Conservation (phyloP, 2,797 vertebrate species). For the Hydrolagus colliei region DNA sequence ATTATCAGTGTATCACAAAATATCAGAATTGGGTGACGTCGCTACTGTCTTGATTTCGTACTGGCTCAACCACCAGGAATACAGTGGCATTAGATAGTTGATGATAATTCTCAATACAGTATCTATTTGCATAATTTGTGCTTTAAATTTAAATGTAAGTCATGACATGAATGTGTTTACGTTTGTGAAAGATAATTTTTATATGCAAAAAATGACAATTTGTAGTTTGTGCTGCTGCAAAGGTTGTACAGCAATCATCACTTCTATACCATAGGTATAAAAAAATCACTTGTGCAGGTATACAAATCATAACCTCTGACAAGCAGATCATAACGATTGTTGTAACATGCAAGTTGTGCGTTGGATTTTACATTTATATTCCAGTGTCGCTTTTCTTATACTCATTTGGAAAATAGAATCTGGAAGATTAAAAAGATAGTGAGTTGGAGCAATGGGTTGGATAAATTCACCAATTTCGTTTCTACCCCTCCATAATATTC, state of each 20-base stretch:
- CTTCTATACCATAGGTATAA: background rate
- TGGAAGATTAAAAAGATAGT: background rate
- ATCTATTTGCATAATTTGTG: background rate
- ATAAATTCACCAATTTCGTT: too few species aligned
- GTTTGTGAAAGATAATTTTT: background rate
- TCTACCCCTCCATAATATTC: too few species aligned
- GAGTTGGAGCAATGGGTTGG: background rate
- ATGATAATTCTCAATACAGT: background rate
- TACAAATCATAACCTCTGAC: background rate
- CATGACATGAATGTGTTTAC: too few species aligned
- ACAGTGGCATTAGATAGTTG: background rate
- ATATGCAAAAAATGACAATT: background rate
- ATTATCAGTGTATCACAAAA: too few species aligned
- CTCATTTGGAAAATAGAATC: background rate
- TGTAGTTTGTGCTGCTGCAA: background rate
- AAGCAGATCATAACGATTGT: background rate
- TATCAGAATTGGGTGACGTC: too few species aligned
- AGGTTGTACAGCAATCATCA: background rate
- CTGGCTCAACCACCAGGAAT: too few species aligned
- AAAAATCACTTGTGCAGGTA: background rate
- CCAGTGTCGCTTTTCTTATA: background rate
- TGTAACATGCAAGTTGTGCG: background rate
- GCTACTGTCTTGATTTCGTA: too few species aligned
- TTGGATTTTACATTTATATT: background rate
- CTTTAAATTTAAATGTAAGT: background rate